Evolutionary conservation across 2,888 invertebrate species (phyloP), one percentile per base, ranked within the genome.

Genomic region (Frankliniella intonsa): DNA sequence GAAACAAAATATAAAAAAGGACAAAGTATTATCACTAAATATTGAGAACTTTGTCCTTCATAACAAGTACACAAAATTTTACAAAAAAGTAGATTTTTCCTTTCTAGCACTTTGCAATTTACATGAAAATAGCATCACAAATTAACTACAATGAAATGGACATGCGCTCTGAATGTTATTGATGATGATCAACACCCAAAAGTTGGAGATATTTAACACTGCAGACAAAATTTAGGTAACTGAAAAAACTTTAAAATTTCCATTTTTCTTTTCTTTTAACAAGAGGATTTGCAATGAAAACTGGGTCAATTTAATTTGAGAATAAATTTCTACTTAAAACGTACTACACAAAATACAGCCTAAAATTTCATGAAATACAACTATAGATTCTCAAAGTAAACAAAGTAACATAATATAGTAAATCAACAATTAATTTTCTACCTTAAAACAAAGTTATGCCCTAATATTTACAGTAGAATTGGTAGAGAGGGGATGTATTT

Each of bases 351-450:
- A 76, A 76, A 76, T 76, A 76, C 69, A 76, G 69, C 69, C 69
- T 76, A 76, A 76, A 76, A 76, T 22, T 76, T 76, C 69, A 55
- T 12, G 55, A 55, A 10, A 38, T 38, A 38, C 25, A 25, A 12
- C 69, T 76, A 76, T 25, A 76, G 22, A 76, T 76, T 76, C 69
- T 76, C 69, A 76, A 25, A 76, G 69, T 76, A 76, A 76, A 76
- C 69, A 76, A 76, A 76, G 69, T 76, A 76, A 76, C 69, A 25
- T 76, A 76, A 76, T 76, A 76, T 76, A 76, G 69, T 76, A 76
- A 76, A 76, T 76, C 69, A 76, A 76, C 69, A 76, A 76, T 76
- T 76, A 76, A 76, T 76, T 76, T 76, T 76, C 69, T 76, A 76
- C 22, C 69, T 76, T 76, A 76, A 76, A 76, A 76, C 25, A 25